Evolutionary conservation across 2,113 vertebrate species (phyloP).

Genomic region (Pycnonotus jocosus): DNA sequence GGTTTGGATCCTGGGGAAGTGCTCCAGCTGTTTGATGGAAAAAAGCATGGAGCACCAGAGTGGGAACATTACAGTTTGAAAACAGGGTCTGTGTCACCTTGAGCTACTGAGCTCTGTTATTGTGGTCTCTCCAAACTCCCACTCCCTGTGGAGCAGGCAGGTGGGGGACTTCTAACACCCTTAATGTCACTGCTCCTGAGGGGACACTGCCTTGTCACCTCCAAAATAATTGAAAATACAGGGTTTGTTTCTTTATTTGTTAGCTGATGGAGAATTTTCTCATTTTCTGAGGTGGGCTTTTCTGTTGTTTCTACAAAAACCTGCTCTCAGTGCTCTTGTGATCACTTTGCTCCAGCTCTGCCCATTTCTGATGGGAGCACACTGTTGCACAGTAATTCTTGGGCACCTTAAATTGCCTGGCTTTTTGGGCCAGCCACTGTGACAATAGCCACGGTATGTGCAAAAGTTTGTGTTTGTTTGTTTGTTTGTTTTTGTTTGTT

Average conservation of each 20-base stretch:
- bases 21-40: neutral
- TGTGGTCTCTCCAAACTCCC: neutral
- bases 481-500: too few relatives aligned
- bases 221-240: neutral
- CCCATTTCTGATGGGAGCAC: neutral
- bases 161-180: neutral
- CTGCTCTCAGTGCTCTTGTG: neutral
- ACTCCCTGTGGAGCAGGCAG: neutral
- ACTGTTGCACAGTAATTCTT: neutral
- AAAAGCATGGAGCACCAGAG: neutral
- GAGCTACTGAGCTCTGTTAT: neutral
- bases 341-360: neutral
- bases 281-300: neutral
- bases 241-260: fast-evolving
- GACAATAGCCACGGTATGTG: neutral
- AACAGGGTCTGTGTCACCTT: neutral
- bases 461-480: neutral
- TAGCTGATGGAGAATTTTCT: neutral
- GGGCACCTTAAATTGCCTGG: neutral
- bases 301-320: neutral
- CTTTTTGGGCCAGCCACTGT: neutral
- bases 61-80: neutral
- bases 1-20: neutral
- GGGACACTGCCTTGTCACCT: neutral
- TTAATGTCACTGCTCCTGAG: neutral